Base-by-base conservation (phyloP, 2,888 invertebrate genomes). In the Malthinus flaveolus region DNA sequence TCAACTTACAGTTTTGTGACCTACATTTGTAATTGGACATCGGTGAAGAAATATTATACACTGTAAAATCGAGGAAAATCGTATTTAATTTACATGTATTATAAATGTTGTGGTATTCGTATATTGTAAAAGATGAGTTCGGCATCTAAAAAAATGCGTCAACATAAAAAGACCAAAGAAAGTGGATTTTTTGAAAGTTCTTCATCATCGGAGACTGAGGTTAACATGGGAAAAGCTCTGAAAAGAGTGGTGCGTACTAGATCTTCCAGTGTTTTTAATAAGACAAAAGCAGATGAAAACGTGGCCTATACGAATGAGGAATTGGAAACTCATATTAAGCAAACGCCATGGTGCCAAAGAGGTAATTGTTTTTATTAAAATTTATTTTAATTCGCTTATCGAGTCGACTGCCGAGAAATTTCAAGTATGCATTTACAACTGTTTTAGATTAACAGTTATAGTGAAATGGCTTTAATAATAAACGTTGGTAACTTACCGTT, bases 181-280 rank as follows among this genome's bases (percentile, higher is more conserved):
- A 91, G 91, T 77, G 91, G 91, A 64, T 91, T 89, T 77, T 91
- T 89, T 83, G 91, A 91, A 79, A 90, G 89, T 68, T 87, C 86
- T 75, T 84, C 84, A 73, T 83, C 84, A 71, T 83, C 84, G 71
- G 85, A 86, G 73, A 83, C 84, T 66, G 80, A 79, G 61, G 73
- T 73, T 62, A 85, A 84, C 58, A 79, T 78, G 80, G 78, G 77
- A 37, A 77, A 75, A 70, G 74, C 76, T 55, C 66, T 77, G 52
- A 78, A 78, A 75, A 75, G 78, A 70, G 77, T 77, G 70, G 76
- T 75, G 70, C 73, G 73, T 57, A 75, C 71, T 67, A 77, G 75
- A 36, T 52, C 56, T 31, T 76, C 75, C 23, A 73, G 73, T 69
- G 77, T 76, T 48, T 67, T 66, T 52, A 63, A 35, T 12, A 63